Percentiles rank a stretch among this genome's conserved stretches.
Conservation (phyloP, 2,888 invertebrate species). For the Nymphalis polychloros region DNA sequence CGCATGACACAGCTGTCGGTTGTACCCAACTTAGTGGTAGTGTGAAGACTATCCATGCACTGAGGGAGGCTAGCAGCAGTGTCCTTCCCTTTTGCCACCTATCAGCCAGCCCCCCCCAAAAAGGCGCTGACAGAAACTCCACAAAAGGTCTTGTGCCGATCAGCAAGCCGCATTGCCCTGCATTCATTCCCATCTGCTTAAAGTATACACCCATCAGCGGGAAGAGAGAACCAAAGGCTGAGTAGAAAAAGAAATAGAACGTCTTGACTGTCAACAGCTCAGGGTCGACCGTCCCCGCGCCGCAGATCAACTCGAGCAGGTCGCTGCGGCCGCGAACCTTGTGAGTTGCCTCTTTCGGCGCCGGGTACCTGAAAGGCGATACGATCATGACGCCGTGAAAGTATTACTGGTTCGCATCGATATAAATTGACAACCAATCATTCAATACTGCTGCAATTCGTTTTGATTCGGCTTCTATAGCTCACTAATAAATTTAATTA, state of each 20-base stretch:
- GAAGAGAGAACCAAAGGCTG: slow-evolving; percentile 98
- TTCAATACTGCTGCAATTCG: no score
- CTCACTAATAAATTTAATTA: no score
- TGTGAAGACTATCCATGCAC: slow-evolving; percentile 98
- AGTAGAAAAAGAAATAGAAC: slow-evolving; percentile 99
- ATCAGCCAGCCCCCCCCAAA: slow-evolving; percentile 98
- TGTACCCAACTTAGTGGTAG: slow-evolving; percentile 97
- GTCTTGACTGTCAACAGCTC: slow-evolving; percentile 97
- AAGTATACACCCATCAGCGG: slow-evolving; percentile 99
- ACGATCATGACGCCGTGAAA: background rate
- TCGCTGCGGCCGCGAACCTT: slow-evolving; percentile 94
- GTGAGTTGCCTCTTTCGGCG: slow-evolving; percentile 93
- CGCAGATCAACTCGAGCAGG: slow-evolving; percentile 90
- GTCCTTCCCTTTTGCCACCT: slow-evolving; percentile 93
- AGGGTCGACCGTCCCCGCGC: slow-evolving; percentile 90
- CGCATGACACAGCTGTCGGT: slow-evolving; percentile 95
- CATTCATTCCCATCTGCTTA: slow-evolving; percentile 99
- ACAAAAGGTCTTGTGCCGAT: slow-evolving; percentile 98
- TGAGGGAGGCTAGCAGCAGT: slow-evolving; percentile 92
- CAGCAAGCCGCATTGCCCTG: slow-evolving; percentile 95
- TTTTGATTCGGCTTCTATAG: no score
- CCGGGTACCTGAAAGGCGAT: slow-evolving; percentile 84
- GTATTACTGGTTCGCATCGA: no score
- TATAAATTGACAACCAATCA: no score
- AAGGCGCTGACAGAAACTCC: slow-evolving; percentile 97